Evolutionary conservation across 2,797 vertebrate species (phyloP).

Genomic region (Myotis daubentonii): DNA sequence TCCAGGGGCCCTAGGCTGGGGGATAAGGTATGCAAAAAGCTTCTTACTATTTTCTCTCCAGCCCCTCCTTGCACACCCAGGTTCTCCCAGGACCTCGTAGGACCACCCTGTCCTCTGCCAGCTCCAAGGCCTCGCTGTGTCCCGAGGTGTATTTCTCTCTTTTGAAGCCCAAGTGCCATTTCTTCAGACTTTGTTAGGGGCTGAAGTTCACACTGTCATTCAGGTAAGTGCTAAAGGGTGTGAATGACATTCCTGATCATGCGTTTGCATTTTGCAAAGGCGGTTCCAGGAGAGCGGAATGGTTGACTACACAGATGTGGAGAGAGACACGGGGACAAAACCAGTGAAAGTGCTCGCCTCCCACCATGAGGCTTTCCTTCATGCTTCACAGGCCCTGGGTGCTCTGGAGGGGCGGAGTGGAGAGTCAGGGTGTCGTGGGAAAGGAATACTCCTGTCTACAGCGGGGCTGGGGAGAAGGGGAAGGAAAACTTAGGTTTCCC

Average conservation of each 20-base stretch:
- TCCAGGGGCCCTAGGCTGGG: background rate
- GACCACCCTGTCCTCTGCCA: background rate
- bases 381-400: accelerated
- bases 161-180: background rate
- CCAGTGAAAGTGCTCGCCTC: accelerated
- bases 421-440: no score
- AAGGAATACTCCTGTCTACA: background rate
- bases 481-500: background rate
- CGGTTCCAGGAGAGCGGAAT: background rate
- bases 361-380: background rate
- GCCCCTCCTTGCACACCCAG: background rate
- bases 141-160: background rate
- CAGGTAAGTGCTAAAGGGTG: background rate
- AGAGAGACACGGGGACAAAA: background rate
- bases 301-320: background rate
- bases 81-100: background rate
- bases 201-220: background rate
- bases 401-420: no score
- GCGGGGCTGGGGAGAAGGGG: background rate
- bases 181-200: background rate
- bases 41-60: background rate
- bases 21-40: background rate
- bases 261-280: background rate
- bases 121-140: background rate
- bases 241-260: background rate